Evolutionary conservation across 2,797 vertebrate genomes (phyloP), one percentile per base, ranked within the genome.

Genomic region (Amblyraja radiata): DNA sequence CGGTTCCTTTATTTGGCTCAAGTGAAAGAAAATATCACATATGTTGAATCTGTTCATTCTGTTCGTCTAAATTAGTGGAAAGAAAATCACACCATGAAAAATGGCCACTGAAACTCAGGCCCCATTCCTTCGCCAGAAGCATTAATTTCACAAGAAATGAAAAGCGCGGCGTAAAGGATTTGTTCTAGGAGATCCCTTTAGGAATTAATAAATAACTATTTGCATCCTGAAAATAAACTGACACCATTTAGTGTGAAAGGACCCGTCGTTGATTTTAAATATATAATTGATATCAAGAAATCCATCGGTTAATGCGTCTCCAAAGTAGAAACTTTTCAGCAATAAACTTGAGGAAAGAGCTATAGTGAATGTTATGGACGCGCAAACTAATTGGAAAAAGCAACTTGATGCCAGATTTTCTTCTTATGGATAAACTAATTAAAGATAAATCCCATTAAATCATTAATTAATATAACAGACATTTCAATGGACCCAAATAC

Each of bases 371-470:
- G 68, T 9, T 16, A 13, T 92, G 36, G 90, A 92, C 23, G 25
- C 36, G 46, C 23, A 92, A 74, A 76, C 36, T 74, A 28, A 74
- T 91, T 54, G 36, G 71, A 92, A 92, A 74, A 92, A 46, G 36
- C 90, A 76, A 54, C 71, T 92, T 92, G 25, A 36, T n/a, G 84
- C 61, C 7, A 68, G n/a, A 63, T 18, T 18, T 76, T 74, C 36
- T 74, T 92, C 90, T 92, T 71, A 92, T 28, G 68, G 68, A n/a
- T 92, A 74, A 92, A 54, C 71, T 92, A 92, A 76, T 92, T 92
- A 92, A 92, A 23, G 90, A 92, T 92, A 92, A 92, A 92, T 92
- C 90, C 90, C 54, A 92, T 92, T 92, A 92, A 74, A 92, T 92
- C 90, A 76, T 92, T 74, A 91, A 91, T 91, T 91, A 92, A 92